phyloP scores from a whole-genome alignment of 2,888 invertebrate species.

The Agriopis marginaria region DNA sequence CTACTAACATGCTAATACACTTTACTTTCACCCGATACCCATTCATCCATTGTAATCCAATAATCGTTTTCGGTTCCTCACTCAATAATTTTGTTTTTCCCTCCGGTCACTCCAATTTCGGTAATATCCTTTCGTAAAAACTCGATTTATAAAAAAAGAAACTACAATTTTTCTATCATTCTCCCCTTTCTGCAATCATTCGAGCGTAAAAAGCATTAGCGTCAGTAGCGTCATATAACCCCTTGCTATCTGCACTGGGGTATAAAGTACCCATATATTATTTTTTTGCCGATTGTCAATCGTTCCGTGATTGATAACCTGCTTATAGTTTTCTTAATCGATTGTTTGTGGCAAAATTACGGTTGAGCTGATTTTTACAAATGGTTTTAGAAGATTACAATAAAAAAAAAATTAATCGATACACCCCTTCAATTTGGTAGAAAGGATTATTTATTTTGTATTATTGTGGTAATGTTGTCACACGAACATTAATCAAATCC shows the following conservation, averaged over 20 bases:
- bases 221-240: slow-evolving; percentile 32
- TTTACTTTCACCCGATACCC: slow-evolving; percentile 57
- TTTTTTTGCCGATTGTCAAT: slow-evolving; percentile 57
- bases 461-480: slow-evolving; percentile 11
- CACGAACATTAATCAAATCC: slow-evolving; percentile 1
- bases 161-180: slow-evolving; percentile 51
- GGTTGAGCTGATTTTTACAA: slow-evolving; percentile 63
- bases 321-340: slow-evolving; percentile 61
- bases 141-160: slow-evolving; percentile 77
- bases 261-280: slow-evolving; percentile 50
- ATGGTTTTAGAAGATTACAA: slow-evolving; percentile 46
- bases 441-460: slow-evolving; percentile 31
- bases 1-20: slow-evolving; percentile 52
- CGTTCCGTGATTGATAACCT: slow-evolving; percentile 70
- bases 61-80: slow-evolving; percentile 71
- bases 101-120: slow-evolving; percentile 77
- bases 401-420: slow-evolving; percentile 55
- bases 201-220: slow-evolving; percentile 62
- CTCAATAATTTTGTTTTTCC: slow-evolving; percentile 76
- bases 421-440: slow-evolving; percentile 68
- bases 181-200: slow-evolving; percentile 64
- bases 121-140: slow-evolving; percentile 76
- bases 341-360: slow-evolving; percentile 74
- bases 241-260: slow-evolving; percentile 27
- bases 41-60: slow-evolving; percentile 69